These are phyloP conservation scores for Ramphastos sulfuratus DNA, from an alignment of 2,113 vertebrate genomes.

Conservation along the genomic window DNA sequence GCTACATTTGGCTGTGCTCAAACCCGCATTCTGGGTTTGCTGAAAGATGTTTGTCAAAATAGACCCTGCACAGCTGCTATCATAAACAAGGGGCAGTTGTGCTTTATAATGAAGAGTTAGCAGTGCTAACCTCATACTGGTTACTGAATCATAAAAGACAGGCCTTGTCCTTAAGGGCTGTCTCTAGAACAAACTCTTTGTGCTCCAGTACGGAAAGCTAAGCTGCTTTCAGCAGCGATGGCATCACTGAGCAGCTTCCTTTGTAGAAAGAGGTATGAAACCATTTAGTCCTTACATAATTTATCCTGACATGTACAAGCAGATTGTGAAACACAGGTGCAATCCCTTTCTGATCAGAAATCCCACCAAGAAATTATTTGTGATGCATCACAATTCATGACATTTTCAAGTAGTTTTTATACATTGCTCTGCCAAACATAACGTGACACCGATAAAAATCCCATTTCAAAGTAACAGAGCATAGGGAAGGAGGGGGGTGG, in stretches of 20 bases:
- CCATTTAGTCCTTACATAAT: not conserved
- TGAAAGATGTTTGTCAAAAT: not conserved
- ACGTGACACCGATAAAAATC: not conserved
- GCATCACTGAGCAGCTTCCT: not conserved
- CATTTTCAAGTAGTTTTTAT: not conserved
- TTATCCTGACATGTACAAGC: not conserved
- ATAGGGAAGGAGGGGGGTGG: too few species aligned
- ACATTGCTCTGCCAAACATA: not conserved
- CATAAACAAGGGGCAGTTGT: not conserved
- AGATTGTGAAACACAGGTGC: not conserved
- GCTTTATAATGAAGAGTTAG: not conserved
- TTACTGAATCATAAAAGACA: not conserved
- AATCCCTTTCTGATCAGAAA: not conserved
- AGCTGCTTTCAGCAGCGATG: not conserved
- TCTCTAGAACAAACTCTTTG: not conserved
- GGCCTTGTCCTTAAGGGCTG: not conserved
- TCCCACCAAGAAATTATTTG: not conserved
- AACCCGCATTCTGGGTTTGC: not conserved
- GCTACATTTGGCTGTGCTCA: rapidly evolving
- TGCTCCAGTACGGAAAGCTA: not conserved
- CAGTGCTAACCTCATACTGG: not conserved
- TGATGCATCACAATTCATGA: not conserved
- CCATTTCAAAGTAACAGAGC: not conserved
- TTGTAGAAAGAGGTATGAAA: not conserved
- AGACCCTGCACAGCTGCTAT: not conserved